Conservation (phyloP, 2,888 invertebrate species). For the Nyleta sp. region DNA sequence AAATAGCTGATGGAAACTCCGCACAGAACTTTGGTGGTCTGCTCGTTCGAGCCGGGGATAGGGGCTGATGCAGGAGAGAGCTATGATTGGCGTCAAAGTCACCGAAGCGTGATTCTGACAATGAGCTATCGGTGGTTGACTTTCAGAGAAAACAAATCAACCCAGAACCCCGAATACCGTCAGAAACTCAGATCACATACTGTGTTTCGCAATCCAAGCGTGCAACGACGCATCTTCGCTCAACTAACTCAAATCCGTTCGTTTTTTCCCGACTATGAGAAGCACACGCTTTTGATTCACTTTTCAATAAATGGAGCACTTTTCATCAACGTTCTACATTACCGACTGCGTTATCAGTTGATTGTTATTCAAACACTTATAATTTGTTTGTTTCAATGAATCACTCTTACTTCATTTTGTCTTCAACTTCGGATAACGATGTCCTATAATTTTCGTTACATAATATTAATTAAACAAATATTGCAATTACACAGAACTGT, state of each 20-base stretch:
- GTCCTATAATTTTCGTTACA: no score
- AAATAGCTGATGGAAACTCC: slow-evolving; percentile 62
- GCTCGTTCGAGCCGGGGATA: slow-evolving; percentile 53
- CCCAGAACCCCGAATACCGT: slow-evolving; percentile 45
- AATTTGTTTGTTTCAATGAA: no score
- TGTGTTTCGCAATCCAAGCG: slow-evolving; percentile 37
- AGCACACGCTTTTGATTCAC: not conserved
- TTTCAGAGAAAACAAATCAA: slow-evolving; percentile 63
- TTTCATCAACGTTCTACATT: not conserved
- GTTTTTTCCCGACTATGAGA: not conserved
- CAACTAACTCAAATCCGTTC: slow-evolving; percentile 18
- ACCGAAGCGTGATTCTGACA: slow-evolving; percentile 60
- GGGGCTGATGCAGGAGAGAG: slow-evolving; percentile 53
- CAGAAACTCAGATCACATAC: slow-evolving; percentile 35
- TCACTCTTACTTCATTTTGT: no score
- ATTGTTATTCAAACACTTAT: no score
- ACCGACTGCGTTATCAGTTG: not conserved
- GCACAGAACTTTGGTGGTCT: slow-evolving; percentile 54
- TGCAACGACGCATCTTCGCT: slow-evolving; percentile 25
- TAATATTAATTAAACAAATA: no score
- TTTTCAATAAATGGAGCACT: not conserved
- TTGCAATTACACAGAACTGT: no score
- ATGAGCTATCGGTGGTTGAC: slow-evolving; percentile 63
- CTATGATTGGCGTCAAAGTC: slow-evolving; percentile 64
- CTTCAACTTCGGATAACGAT: no score